Evolutionary conservation across 2,113 vertebrate genomes (phyloP).

Genomic region (Anoura caudifer): DNA sequence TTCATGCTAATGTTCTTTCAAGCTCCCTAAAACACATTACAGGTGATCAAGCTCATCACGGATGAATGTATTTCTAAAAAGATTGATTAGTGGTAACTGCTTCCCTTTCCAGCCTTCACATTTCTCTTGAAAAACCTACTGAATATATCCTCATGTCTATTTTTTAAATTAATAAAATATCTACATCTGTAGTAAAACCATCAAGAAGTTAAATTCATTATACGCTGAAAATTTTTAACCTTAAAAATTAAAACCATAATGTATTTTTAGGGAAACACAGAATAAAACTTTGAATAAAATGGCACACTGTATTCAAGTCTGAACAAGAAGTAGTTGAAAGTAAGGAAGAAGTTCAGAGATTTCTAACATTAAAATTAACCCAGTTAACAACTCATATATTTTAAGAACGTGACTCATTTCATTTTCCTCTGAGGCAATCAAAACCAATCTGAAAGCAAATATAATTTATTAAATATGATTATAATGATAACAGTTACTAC

Average conservation of each 20-base stretch:
- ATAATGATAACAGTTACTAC: background rate
- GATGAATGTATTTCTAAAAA: background rate
- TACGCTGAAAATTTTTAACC: background rate
- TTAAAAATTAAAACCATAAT: background rate
- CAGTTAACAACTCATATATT: background rate
- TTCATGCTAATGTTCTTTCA: background rate
- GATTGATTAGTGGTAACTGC: background rate
- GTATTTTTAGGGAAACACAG: background rate
- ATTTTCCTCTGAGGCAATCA: conserved; percentile 25
- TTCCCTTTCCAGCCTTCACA: background rate
- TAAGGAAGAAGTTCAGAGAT: background rate
- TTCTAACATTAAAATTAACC: conserved; percentile 20
- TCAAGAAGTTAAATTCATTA: background rate
- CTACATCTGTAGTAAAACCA: background rate
- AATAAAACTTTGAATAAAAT: background rate
- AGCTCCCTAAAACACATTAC: background rate
- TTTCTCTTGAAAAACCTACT: background rate
- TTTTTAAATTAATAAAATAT: background rate
- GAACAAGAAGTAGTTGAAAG: background rate
- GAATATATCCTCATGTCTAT: background rate
- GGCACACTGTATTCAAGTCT: background rate
- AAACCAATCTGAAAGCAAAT: conserved; percentile 25
- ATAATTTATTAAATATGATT: conserved; percentile 30
- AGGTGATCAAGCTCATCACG: background rate
- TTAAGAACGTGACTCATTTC: background rate